A percentile compares a stretch with the other conserved stretches of the same genome.
Evolutionary conservation across 2,888 invertebrate genomes (phyloP).

Genomic region (Zaprionus bogoriensis): DNA sequence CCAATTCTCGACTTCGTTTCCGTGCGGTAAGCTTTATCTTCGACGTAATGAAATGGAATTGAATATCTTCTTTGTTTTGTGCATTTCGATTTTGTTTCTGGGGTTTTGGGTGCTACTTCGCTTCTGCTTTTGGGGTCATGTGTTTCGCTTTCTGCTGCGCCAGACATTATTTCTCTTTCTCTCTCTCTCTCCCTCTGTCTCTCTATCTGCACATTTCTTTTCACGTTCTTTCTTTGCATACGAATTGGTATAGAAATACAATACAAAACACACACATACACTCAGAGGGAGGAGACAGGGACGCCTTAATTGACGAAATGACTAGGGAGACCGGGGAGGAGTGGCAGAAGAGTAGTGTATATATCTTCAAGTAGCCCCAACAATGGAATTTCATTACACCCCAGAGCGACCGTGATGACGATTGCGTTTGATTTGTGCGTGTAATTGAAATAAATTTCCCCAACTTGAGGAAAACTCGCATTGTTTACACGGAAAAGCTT

Average conservation of each 20-base stretch:
- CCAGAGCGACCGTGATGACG: conserved; percentile 24
- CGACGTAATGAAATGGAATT: conserved; percentile 20
- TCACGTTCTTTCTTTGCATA: conserved; percentile 12
- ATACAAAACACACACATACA: conserved; percentile 26
- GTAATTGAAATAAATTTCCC: conserved; percentile 48
- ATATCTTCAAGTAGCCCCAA: conserved; percentile 30
- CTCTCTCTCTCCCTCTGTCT: neutral
- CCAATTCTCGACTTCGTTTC: neutral
- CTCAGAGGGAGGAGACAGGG: neutral
- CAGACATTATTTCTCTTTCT: conserved; percentile 30
- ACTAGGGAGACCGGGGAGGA: neutral
- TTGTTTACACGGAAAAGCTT: conserved; percentile 24
- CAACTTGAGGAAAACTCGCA: conserved; percentile 5
- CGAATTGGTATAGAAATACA: conserved; percentile 39
- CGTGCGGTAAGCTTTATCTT: neutral
- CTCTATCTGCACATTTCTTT: neutral
- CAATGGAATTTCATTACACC: conserved; percentile 35
- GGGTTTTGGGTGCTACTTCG: conserved; percentile 35
- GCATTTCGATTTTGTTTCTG: conserved; percentile 21
- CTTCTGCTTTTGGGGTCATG: conserved; percentile 42
- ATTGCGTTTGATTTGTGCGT: conserved; percentile 44
- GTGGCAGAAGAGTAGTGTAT: neutral
- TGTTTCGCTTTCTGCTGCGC: conserved; percentile 49
- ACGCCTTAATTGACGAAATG: conserved; percentile 38
- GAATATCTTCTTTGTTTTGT: conserved; percentile 31